These are phyloP conservation scores for Leptothorax acervorum DNA, from an alignment of 2,888 invertebrate genomes.

Conservation along the genomic window DNA sequence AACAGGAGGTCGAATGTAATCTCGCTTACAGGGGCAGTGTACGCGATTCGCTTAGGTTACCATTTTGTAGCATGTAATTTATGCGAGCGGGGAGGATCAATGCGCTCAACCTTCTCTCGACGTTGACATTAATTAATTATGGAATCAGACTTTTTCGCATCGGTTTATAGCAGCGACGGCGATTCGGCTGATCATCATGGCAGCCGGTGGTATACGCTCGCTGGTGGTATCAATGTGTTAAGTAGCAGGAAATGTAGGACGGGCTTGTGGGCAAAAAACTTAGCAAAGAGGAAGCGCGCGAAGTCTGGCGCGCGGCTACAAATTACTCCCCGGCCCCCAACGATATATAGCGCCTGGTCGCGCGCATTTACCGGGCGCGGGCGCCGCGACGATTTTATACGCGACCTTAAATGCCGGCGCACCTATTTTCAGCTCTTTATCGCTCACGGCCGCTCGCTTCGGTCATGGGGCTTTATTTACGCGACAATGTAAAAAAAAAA, in stretches of 20 bases:
- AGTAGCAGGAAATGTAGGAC: constrained; percentile 44
- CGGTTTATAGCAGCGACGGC: constrained; percentile 18
- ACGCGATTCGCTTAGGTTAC: constrained; percentile 36
- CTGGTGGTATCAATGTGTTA: constrained; percentile 50
- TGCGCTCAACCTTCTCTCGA: constrained; percentile 29
- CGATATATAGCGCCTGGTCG: constrained; percentile 44
- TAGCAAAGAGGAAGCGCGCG: constrained; percentile 38
- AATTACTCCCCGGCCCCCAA: constrained; percentile 53
- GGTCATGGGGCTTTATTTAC: constrained; percentile 67
- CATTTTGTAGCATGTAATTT: constrained; percentile 46
- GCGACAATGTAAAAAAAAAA: constrained; percentile 67
- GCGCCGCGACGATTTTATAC: constrained; percentile 64
- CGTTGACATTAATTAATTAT: constrained; percentile 56
- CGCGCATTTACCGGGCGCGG: constrained; percentile 39
- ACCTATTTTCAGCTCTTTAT: constrained; percentile 63
- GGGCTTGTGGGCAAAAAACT: constrained; percentile 42
- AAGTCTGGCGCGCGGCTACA: constrained; percentile 51
- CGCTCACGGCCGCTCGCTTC: constrained; percentile 28
- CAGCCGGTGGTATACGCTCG: constrained; percentile 16
- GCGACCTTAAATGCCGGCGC: constrained; percentile 70
- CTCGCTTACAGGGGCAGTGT: constrained; percentile 1
- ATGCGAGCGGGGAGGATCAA: constrained; percentile 41
- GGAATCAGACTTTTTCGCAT: constrained; percentile 54
- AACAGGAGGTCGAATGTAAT: constrained; percentile 47
- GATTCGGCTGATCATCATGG: constrained; percentile 57